These are phyloP conservation scores for Osmerus eperlanus DNA, from an alignment of 2,113 vertebrate genomes.

Conservation along the genomic window DNA sequence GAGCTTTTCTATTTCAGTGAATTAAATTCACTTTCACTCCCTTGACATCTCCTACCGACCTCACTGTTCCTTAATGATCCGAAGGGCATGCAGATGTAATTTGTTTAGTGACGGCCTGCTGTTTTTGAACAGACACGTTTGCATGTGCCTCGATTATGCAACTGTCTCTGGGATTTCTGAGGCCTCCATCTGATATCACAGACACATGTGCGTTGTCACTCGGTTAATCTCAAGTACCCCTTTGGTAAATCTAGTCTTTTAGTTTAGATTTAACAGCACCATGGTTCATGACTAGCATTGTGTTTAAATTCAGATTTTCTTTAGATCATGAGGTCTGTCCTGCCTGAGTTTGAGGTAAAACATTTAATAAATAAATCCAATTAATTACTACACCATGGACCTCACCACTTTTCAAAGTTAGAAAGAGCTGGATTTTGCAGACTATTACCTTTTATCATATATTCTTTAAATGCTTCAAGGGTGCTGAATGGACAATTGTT, in stretches of 20 bases:
- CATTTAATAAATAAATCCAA: no score
- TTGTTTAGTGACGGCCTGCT: slow-evolving; percentile 33
- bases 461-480: no score
- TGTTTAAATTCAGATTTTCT: no score
- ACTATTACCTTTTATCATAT: no score
- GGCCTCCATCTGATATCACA: slow-evolving; percentile 14
- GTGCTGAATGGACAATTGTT: no score
- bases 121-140: slow-evolving; percentile 25
- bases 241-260: background rate
- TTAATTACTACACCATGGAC: no score
- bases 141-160: slow-evolving; percentile 28
- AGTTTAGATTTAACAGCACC: background rate
- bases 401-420: no score
- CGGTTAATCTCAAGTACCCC: background rate
- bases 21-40: slow-evolving; percentile 42
- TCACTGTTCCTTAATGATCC: slow-evolving; percentile 47
- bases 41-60: slow-evolving; percentile 25
- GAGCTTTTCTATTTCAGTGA: slow-evolving; percentile 35
- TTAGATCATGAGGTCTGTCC: no score
- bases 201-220: slow-evolving; percentile 6
- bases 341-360: no score
- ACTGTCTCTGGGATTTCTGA: slow-evolving; percentile 27
- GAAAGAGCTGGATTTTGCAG: no score
- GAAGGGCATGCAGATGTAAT: slow-evolving; percentile 35
- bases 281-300: background rate